A percentile compares a stretch with the other conserved stretches of the same genome.
phyloP scores from a whole-genome alignment of 2,113 vertebrate genomes.

The Trochalopteron elliotii region DNA sequence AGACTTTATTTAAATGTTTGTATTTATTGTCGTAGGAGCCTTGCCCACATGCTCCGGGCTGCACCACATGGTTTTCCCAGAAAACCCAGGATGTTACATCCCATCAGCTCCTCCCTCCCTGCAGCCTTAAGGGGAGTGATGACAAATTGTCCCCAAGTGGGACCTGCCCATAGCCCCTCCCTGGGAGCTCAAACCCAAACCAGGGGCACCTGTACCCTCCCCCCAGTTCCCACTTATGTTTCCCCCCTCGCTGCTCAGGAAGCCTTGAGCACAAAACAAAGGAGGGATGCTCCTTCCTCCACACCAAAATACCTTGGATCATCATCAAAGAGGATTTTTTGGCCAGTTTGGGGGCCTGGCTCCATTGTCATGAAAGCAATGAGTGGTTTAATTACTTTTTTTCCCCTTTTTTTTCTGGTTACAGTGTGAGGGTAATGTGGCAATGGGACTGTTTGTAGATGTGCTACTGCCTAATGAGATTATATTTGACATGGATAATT shows the following conservation, averaged over 20 bases:
- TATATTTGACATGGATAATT: background rate
- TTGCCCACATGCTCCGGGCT: fast-evolving
- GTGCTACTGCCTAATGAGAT: background rate
- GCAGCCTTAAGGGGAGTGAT: fast-evolving
- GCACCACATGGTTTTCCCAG: background rate
- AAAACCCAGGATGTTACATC: background rate
- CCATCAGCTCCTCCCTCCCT: fast-evolving
- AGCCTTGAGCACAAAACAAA: fast-evolving
- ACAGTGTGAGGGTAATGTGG: background rate
- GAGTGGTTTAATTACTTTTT: background rate
- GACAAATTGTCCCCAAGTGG: background rate
- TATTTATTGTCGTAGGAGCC: background rate
- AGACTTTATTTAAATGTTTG: fast-evolving
- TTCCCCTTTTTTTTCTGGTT: background rate
- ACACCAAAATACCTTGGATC: background rate
- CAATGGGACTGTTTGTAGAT: background rate
- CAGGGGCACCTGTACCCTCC: no score
- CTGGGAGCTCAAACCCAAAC: background rate
- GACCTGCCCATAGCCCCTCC: background rate
- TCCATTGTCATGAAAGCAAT: background rate
- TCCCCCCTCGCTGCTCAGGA: background rate
- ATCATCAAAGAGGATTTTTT: background rate
- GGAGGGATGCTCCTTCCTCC: background rate
- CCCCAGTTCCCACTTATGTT: fast-evolving
- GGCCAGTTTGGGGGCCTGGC: background rate